Evolutionary conservation across 2,113 vertebrate genomes (phyloP), one percentile per base, ranked within the genome.

Genomic region (Platichthys flesus): DNA sequence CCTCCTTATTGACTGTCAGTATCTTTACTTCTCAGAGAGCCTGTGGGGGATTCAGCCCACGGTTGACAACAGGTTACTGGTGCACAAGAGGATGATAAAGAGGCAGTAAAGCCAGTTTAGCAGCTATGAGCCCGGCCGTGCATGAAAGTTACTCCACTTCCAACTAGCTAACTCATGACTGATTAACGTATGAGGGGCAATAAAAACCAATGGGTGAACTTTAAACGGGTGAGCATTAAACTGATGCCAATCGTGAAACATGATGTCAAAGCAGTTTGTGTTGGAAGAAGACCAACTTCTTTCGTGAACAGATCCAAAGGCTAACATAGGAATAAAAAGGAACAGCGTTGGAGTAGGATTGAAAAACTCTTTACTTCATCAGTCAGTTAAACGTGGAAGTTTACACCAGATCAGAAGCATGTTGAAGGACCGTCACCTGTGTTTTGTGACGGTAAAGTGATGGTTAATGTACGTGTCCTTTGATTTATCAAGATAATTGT

Each of bases 1-100:
- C 85, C 84, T 83, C 70, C 80, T 85, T 86, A 81, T 89, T 92
- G 83, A 90, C 72, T 79, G 79, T 88, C 83, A 2, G 57, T 92
- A 90, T 93, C 93, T 92, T 89, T 89, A 92, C 82, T 62, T 83
- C 90, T 90, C 90, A 91, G 79, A 66, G 54, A 82, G 81, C 71
- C 58, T 58, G 84, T 77, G 47, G 75, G 74, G 71, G 75, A 87
- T 88, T 87, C 75, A 86, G 67, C 51, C 66, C 73, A 74, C 81
- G 45, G 71, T 68, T 71, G 86, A 87, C 90, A 93, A 92, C 90
- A 92, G 91, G 91, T 93, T 93, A 88, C 60, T 71, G 81, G 67
- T 88, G 77, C 84, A 74, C 63, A 62, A 67, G 74, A 76, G 40
- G 61, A 83, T 49, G 69, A 88, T 83, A 84, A 91, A 89, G 66